Base-by-base conservation (phyloP, 2,113 vertebrate species). In the Indri indri region DNA sequence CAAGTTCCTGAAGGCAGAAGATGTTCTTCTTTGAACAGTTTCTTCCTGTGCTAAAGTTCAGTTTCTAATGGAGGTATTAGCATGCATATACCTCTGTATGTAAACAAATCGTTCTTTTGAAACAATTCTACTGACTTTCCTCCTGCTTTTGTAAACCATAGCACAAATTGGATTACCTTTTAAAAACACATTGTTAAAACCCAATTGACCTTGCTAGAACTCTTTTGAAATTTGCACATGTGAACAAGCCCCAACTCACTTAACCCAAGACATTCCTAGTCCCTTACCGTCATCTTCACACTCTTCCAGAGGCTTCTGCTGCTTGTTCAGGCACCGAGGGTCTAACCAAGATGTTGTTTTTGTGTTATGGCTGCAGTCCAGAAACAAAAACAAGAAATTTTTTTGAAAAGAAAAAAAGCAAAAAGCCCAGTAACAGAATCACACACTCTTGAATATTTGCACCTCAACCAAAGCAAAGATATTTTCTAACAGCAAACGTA, bases 311-410 rank as follows among this genome's bases (percentile, higher is more conserved):
- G 99, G 99, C 98, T 99, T 99, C 98, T 99, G 99, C 98, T 99
- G 99, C 98, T 99, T 99, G 98, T 99, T 99, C 99, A 99, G 99
- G 99, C 99, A 99, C 99, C 99, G 99, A 98, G 99, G 99, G 99
- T 99, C 99, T 98, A 99, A 99, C 99, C 99, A 99, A 97, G 99
- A 99, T 90, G 99, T 99, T 90, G 99, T 99, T 99, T 99, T 99
- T 98, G 99, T 99, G 91, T 99, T 99, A 98, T 99, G 99, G 99
- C 99, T 99, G 97, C 95, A 98, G 98, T 98, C 12, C 71, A 98
- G 90, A 98, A 98, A 98, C 30, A 89, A 96, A 98, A 98, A 98
- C 77, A 97, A 54, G 63, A 97, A 80, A 91, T 91, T 94, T 88
- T 40, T 97, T 98, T 71, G 52, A 77, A 97, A 98, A 95, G 22